phyloP scores from a whole-genome alignment of 2,888 invertebrate genomes.

The Synanthedon andrenaeformis region DNA sequence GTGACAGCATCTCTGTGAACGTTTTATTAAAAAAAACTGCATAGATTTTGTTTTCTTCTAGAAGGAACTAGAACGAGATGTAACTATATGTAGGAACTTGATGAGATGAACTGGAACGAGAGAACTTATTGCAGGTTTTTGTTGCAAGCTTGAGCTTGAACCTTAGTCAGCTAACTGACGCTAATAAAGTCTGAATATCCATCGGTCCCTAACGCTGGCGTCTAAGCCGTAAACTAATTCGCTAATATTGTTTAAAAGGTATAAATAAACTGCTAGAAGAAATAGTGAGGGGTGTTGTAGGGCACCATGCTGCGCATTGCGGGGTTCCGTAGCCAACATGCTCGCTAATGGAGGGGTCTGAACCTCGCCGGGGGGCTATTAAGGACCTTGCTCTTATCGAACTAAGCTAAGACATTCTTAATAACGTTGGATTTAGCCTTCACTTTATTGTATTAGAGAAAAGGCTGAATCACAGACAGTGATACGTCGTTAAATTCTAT shows the following conservation, averaged over 20 bases:
- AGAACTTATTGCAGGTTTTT: no score
- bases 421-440: conserved; percentile 7
- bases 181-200: background rate
- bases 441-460: background rate
- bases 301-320: conserved; percentile 45
- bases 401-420: conserved; percentile 30
- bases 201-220: conserved; percentile 5
- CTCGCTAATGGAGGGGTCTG: conserved; percentile 47
- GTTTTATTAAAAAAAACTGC: no score
- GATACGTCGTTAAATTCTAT: background rate
- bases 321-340: conserved; percentile 44
- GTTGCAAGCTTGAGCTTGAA: no score
- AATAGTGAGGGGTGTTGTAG: conserved; percentile 15
- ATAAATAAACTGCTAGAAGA: conserved; percentile 24
- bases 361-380: conserved; percentile 43
- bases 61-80: no score
- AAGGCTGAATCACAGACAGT: background rate
- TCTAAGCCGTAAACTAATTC: conserved; percentile 2
- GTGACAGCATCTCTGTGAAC: no score
- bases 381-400: conserved; percentile 47
- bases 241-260: conserved; percentile 2
- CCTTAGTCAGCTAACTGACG: background rate
- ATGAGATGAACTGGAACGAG: no score
- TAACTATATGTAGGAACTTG: no score
- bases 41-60: no score